Evolutionary conservation across 2,113 vertebrate genomes (phyloP).

Genomic region (Mustelus asterias): DNA sequence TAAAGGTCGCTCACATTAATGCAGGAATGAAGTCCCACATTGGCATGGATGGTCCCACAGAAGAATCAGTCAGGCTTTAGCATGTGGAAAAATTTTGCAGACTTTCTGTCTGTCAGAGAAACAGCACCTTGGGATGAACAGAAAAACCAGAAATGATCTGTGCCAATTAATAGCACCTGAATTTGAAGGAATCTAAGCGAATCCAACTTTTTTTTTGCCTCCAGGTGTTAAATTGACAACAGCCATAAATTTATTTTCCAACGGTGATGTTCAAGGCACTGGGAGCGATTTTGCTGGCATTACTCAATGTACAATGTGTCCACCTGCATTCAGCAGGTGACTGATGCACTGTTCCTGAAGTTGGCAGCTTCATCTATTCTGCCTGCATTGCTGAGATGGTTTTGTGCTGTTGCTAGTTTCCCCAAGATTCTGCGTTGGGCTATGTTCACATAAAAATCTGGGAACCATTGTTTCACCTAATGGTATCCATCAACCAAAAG

Average conservation of each 20-base stretch:
- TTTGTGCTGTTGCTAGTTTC: neutral
- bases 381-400: neutral
- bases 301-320: slow-evolving; percentile 23
- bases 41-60: neutral
- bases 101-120: neutral
- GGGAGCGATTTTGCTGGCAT: neutral
- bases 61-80: neutral
- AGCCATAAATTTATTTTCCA: slow-evolving; percentile 24
- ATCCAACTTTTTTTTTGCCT: neutral
- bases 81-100: neutral
- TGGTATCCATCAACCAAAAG: neutral
- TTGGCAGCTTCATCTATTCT: slow-evolving; percentile 20
- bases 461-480: neutral
- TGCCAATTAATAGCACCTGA: neutral
- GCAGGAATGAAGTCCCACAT: neutral
- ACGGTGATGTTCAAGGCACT: neutral
- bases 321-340: slow-evolving; percentile 24
- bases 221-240: neutral
- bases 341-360: neutral
- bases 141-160: neutral
- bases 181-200: neutral
- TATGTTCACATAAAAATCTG: neutral
- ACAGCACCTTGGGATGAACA: neutral
- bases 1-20: neutral
- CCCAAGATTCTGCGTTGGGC: neutral